These are phyloP conservation scores for Laupala kohalensis DNA, from an alignment of 1,140 invertebrate species.

Conservation along the genomic window DNA sequence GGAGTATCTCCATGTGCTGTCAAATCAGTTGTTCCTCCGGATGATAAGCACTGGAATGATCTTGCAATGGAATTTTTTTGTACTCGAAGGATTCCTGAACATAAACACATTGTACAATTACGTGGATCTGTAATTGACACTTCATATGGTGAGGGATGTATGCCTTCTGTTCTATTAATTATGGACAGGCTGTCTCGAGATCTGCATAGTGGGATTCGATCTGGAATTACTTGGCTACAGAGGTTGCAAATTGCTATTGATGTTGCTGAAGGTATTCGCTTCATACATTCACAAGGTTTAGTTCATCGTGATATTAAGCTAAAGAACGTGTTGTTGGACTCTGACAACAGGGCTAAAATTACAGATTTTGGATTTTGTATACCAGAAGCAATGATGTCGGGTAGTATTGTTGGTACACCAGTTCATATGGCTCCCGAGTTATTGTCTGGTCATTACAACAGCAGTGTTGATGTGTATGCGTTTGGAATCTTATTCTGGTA, in stretches of 20 bases:
- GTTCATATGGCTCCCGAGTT: constrained; percentile 89
- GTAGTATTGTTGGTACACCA: constrained; percentile 72
- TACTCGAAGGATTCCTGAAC: constrained; percentile 71
- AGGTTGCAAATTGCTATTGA: constrained; percentile 68
- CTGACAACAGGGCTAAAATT: constrained; percentile 59
- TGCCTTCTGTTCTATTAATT: constrained; percentile 66
- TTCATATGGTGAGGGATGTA: constrained; percentile 48
- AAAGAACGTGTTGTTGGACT: constrained; percentile 76
- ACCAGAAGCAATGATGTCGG: constrained; percentile 82
- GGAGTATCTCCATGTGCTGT: constrained; percentile 58
- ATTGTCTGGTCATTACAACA: constrained; percentile 67
- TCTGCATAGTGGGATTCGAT: constrained; percentile 66
- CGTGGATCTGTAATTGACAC: constrained; percentile 75
- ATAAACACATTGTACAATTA: constrained; percentile 68
- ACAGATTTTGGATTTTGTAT: constrained; percentile 87
- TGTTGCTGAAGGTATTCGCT: constrained; percentile 72
- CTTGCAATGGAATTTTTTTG: constrained; percentile 86
- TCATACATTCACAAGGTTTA: constrained; percentile 75
- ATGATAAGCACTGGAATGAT: constrained; percentile 85
- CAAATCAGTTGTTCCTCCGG: constrained; percentile 83
- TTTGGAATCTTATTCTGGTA: constrained; percentile 90
- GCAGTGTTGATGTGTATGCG: constrained; percentile 78
- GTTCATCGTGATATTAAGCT: constrained; percentile 83
- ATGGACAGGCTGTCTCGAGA: constrained; percentile 61
- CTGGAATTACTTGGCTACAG: constrained; percentile 50